phyloP scores from a whole-genome alignment of 2,888 invertebrate genomes.

The Elegia similella region DNA sequence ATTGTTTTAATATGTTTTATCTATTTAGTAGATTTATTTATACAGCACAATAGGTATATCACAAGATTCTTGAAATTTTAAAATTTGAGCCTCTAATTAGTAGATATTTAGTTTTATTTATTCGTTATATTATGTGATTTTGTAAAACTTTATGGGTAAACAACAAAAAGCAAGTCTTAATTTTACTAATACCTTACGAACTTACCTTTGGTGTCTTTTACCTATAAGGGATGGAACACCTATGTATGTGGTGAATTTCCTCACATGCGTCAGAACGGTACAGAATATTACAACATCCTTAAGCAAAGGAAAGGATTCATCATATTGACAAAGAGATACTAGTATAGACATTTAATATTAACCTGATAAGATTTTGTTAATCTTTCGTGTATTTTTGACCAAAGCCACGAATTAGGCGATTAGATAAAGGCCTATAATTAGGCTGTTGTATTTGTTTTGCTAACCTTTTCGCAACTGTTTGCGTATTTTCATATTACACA shows the following conservation, averaged over 20 bases:
- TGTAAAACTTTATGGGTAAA: no score
- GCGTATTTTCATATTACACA: not conserved
- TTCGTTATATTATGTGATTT: no score
- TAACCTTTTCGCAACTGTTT: constrained; percentile 3
- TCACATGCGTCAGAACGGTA: not conserved
- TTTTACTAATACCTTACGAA: no score
- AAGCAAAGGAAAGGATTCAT: not conserved
- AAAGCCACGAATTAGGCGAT: constrained; percentile 5
- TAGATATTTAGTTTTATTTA: no score
- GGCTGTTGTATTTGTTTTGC: not conserved
- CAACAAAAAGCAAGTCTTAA: no score
- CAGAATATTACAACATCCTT: not conserved
- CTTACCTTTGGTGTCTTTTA: no score
- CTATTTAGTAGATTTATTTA: no score
- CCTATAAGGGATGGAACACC: not conserved
- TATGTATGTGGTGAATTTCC: not conserved
- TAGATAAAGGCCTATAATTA: constrained; percentile 12
- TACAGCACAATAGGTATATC: no score
- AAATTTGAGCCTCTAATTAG: no score
- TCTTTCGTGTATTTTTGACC: not conserved
- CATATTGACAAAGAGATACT: not conserved
- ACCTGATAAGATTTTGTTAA: constrained; percentile 4
- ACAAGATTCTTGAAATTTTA: no score
- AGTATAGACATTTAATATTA: constrained; percentile 1
- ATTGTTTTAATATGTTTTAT: not conserved